Percentiles rank a stretch among this genome's conserved stretches.
Evolutionary conservation across 2,797 vertebrate species (phyloP).

Genomic region (Hipposideros larvatus): DNA sequence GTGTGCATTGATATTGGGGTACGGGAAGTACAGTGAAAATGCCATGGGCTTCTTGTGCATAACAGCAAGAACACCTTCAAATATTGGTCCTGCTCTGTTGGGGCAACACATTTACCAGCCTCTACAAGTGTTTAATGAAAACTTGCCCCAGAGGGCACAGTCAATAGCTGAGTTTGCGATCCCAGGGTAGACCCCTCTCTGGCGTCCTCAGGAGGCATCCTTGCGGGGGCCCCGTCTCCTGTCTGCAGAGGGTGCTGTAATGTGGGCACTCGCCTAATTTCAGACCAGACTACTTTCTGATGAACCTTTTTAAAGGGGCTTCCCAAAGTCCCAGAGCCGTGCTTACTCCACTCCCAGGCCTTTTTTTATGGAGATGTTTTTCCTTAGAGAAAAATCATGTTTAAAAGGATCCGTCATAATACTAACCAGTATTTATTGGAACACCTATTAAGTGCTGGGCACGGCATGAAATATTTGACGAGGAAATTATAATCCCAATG

Average conservation of each 20-base stretch:
- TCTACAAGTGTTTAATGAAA: not conserved
- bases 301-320: not conserved
- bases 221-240: not conserved
- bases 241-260: not conserved
- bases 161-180: not conserved
- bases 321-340: not conserved
- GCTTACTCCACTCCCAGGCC: not conserved
- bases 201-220: not conserved
- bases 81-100: not conserved
- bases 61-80: not conserved
- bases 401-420: not conserved
- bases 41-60: not conserved
- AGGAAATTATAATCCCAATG: not conserved
- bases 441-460: not conserved
- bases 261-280: not conserved
- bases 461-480: not conserved
- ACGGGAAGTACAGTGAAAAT: not conserved
- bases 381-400: slow-evolving; percentile 31
- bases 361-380: not conserved
- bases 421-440: not conserved
- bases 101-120: not conserved
- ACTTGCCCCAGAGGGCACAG: not conserved
- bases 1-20: not conserved
- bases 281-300: not conserved
- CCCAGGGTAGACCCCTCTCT: not conserved